These are phyloP conservation scores for Bombus sibiricus DNA, from an alignment of 1,140 invertebrate genomes.

Conservation along the genomic window DNA sequence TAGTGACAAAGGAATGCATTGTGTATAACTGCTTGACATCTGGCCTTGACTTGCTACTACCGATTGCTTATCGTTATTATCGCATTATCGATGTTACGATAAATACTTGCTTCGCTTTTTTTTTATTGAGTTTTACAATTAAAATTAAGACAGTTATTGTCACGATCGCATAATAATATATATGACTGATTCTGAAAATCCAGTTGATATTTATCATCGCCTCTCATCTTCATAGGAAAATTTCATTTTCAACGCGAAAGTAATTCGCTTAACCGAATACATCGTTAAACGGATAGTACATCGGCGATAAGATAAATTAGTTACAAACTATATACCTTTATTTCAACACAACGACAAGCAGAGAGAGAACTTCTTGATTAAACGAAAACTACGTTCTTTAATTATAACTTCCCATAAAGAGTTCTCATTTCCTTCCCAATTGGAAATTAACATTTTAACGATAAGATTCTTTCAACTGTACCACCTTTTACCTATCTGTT, in stretches of 20 bases:
- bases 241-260: neutral
- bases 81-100: too few relatives aligned
- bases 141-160: too few relatives aligned
- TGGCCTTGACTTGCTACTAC: conserved; percentile 20
- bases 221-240: neutral
- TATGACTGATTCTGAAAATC: too few relatives aligned
- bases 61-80: too few relatives aligned
- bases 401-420: neutral
- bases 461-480: neutral
- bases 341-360: neutral
- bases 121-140: too few relatives aligned
- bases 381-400: neutral
- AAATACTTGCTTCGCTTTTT: too few relatives aligned
- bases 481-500: too few relatives aligned
- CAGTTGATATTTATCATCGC: too few relatives aligned
- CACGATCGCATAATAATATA: too few relatives aligned
- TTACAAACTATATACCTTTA: neutral
- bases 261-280: neutral
- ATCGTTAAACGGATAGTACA: neutral
- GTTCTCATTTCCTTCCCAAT: neutral
- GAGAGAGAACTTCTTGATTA: neutral
- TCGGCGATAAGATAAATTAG: neutral
- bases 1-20: neutral
- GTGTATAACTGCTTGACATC: neutral
- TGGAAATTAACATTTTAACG: neutral